Percentiles rank a stretch among this genome's conserved stretches.
These are phyloP conservation scores for Pampusana beccarii DNA, from an alignment of 2,113 vertebrate genomes.

Conservation along the genomic window DNA sequence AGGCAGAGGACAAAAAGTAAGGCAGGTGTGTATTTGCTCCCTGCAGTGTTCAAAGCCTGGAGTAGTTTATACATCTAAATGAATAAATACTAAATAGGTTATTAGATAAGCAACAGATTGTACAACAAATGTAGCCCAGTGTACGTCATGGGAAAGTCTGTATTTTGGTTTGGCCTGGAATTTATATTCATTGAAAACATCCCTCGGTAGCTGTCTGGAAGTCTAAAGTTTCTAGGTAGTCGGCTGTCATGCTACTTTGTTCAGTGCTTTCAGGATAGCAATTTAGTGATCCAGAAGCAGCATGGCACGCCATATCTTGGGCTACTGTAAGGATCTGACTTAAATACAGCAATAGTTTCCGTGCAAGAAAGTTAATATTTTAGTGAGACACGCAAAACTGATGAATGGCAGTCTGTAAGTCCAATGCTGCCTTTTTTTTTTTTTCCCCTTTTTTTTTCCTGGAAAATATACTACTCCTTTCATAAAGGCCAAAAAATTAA, in stretches of 20 bases:
- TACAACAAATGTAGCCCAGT: neutral
- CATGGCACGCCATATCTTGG: neutral
- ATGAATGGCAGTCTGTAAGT: conserved; percentile 50
- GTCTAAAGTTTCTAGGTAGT: neutral
- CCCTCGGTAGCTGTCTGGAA: neutral
- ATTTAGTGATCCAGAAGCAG: neutral
- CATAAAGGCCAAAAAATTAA: conserved; percentile 78
- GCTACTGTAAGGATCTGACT: neutral
- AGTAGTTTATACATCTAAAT: neutral
- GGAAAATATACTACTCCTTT: conserved; percentile 67
- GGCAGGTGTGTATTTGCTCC: neutral
- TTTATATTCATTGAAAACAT: neutral
- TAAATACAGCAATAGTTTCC: conserved; percentile 45
- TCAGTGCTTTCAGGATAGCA: conserved; percentile 28
- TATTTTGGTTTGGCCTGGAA: neutral
- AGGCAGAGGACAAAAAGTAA: neutral
- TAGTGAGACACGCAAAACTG: conserved; percentile 43
- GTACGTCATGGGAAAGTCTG: neutral
- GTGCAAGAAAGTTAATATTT: conserved; percentile 53
- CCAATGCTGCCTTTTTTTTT: conserved; percentile 45
- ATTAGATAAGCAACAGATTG: neutral
- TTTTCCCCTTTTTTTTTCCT: neutral
- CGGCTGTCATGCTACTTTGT: neutral
- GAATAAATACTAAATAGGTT: neutral
- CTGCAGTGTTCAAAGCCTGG: neutral